Percentiles rank a stretch among this genome's conserved stretches.
Conservation (phyloP, 1,140 invertebrate genomes). For the Heterodera carotae region DNA sequence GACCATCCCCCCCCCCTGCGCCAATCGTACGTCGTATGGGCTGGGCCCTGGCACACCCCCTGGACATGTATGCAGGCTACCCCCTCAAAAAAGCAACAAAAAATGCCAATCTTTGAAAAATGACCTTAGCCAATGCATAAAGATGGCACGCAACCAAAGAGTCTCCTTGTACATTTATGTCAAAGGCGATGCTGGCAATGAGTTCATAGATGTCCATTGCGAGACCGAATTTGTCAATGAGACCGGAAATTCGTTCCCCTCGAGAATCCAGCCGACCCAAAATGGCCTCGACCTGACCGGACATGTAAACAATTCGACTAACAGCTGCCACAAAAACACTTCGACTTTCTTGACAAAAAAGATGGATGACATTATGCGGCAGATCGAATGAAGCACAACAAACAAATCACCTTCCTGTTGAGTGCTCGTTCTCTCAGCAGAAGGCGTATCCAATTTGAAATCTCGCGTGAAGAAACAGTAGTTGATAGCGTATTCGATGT, state of each 20-base stretch:
- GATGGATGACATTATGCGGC: background rate
- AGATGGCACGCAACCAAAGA: slow-evolving; percentile 42
- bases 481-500: slow-evolving; percentile 51
- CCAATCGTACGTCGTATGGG: too few species aligned
- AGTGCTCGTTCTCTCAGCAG: slow-evolving; percentile 28
- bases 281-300: slow-evolving; percentile 47
- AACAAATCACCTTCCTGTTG: background rate
- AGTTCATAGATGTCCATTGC: slow-evolving; percentile 43
- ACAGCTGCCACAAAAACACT: slow-evolving; percentile 62
- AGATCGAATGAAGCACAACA: background rate
- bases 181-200: slow-evolving; percentile 45
- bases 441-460: slow-evolving; percentile 45
- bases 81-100: too few species aligned
- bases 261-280: slow-evolving; percentile 46
- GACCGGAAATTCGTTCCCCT: slow-evolving; percentile 43
- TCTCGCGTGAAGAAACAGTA: slow-evolving; percentile 59
- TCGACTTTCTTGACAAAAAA: slow-evolving; percentile 34
- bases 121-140: slow-evolving; percentile 45
- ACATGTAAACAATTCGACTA: slow-evolving; percentile 57
- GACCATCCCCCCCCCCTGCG: too few species aligned
- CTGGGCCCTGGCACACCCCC: too few species aligned
- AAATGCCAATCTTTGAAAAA: too few species aligned
- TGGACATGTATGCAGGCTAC: too few species aligned
- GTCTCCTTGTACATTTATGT: slow-evolving; percentile 44
- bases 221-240: slow-evolving; percentile 51